Evolutionary conservation across 2,888 invertebrate species (phyloP).

Genomic region (Dolichomitus sp.): DNA sequence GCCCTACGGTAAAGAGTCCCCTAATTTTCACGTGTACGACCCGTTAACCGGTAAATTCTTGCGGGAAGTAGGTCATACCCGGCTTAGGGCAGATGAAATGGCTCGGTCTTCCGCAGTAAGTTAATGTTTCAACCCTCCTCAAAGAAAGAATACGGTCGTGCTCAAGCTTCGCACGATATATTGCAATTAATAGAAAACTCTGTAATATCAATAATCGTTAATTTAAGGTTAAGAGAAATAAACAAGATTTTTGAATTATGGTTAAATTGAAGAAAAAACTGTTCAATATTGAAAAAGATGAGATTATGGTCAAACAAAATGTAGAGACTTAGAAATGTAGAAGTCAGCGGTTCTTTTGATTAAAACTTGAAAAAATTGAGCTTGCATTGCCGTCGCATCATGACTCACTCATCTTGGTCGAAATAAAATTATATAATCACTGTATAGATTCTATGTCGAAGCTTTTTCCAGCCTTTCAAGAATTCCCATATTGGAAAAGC

Average conservation of each 20-base stretch:
- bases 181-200: background rate
- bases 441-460: too few species aligned
- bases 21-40: constrained; percentile 35
- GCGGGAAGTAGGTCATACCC: constrained; percentile 42
- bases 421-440: too few species aligned
- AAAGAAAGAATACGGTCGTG: background rate
- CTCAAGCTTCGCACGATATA: background rate
- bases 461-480: too few species aligned
- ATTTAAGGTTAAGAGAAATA: background rate
- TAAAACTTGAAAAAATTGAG: too few species aligned
- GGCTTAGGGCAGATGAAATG: constrained; percentile 30
- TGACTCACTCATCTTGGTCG: too few species aligned
- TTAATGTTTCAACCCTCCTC: background rate
- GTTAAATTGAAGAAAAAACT: background rate
- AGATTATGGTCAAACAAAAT: background rate
- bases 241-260: background rate
- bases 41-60: constrained; percentile 22
- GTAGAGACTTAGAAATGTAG: too few species aligned
- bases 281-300: too few species aligned
- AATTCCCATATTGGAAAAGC: too few species aligned
- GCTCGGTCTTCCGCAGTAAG: background rate
- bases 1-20: constrained; percentile 17
- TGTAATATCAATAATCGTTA: background rate
- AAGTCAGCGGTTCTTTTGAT: too few species aligned
- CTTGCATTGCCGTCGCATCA: too few species aligned